Evolutionary conservation across 2,113 vertebrate genomes (phyloP).

Genomic region (Carassius carassius): DNA sequence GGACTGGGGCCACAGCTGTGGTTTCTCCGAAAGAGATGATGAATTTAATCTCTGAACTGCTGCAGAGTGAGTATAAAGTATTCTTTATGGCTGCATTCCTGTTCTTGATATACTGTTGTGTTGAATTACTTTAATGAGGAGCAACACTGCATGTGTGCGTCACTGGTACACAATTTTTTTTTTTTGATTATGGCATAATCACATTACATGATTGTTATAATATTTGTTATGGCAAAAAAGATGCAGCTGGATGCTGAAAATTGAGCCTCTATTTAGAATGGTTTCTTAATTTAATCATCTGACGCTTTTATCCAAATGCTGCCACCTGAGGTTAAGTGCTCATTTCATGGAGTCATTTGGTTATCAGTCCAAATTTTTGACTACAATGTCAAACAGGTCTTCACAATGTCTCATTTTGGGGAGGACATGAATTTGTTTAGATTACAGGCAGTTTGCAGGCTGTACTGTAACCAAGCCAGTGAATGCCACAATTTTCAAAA

Average conservation of each 20-base stretch:
- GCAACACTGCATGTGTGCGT: not conserved
- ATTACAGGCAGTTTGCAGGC: not conserved
- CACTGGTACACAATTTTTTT: not conserved
- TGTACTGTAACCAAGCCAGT: too few relatives aligned
- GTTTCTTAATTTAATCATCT: constrained; percentile 2
- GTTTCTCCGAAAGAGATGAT: constrained; percentile 94
- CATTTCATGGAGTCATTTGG: not conserved
- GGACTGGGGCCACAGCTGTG: constrained; percentile 82
- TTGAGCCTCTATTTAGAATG: not conserved
- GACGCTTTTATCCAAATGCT: not conserved
- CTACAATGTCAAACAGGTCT: not conserved
- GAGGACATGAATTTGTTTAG: not conserved
- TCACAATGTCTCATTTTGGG: not conserved
- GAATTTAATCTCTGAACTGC: constrained; percentile 88
- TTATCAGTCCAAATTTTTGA: not conserved
- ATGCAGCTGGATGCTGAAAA: not conserved
- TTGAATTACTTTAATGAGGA: not conserved
- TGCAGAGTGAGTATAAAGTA: constrained; percentile 85
- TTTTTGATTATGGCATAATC: not conserved
- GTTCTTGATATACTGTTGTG: not conserved
- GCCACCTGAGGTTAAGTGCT: not conserved
- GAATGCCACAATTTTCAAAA: not conserved
- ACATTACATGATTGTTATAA: not conserved
- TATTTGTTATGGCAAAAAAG: not conserved
- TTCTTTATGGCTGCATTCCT: not conserved